Evolutionary conservation across 2,888 invertebrate species (phyloP).

Genomic region (Lithophane socia): DNA sequence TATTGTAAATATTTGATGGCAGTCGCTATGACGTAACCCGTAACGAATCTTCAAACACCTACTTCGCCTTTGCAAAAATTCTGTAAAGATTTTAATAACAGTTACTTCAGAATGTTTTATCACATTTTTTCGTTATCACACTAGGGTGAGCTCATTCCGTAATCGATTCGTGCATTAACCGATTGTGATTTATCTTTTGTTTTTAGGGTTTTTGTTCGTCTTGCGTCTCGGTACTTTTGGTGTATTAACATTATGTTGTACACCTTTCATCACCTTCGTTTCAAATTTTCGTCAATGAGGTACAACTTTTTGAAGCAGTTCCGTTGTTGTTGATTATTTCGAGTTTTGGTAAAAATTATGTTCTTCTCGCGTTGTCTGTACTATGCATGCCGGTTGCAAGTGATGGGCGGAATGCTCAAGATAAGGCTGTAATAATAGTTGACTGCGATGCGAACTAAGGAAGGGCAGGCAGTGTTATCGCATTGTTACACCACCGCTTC

Average conservation of each 20-base stretch:
- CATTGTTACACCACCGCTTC: conserved; percentile 62
- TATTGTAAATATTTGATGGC: conserved; percentile 63
- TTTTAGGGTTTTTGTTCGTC: conserved; percentile 38
- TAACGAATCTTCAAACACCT: conserved; percentile 11
- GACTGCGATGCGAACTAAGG: conserved; percentile 48
- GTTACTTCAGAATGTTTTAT: conserved; percentile 66
- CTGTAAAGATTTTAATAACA: conserved; percentile 22
- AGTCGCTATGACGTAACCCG: conserved; percentile 30
- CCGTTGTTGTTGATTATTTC: not conserved
- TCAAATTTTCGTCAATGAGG: not conserved
- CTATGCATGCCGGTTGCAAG: conserved; percentile 21
- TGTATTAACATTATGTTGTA: conserved; percentile 2
- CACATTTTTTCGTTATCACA: conserved; percentile 74
- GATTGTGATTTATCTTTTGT: conserved; percentile 64
- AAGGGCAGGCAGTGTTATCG: conserved; percentile 62
- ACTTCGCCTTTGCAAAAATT: not conserved
- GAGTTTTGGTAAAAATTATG: conserved; percentile 10
- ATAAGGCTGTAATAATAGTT: conserved; percentile 59
- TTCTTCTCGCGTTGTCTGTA: conserved; percentile 18
- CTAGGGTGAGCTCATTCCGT: conserved; percentile 66
- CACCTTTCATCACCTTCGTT: not conserved
- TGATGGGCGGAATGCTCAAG: conserved; percentile 48
- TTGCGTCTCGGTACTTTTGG: conserved; percentile 26
- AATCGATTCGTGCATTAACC: conserved; percentile 73
- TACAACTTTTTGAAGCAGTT: conserved; percentile 16